These are phyloP conservation scores for Cataglyphis rosenhaueri DNA, from an alignment of 2,888 invertebrate species.

Conservation along the genomic window DNA sequence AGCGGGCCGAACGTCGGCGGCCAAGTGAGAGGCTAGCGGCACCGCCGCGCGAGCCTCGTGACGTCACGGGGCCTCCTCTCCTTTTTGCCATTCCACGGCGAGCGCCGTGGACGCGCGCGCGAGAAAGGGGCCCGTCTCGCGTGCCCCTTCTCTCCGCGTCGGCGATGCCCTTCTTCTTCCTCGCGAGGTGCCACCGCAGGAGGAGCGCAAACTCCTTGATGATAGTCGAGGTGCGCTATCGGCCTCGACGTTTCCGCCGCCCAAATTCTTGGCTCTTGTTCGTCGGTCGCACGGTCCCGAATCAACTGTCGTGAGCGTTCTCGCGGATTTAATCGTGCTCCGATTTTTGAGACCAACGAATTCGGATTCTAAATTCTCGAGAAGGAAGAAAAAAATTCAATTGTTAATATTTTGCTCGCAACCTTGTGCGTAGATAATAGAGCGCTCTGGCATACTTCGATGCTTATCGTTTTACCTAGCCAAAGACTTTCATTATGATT, in stretches of 20 bases:
- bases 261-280: slow-evolving; percentile 52
- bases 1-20: slow-evolving; percentile 80
- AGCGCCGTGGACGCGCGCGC: slow-evolving; percentile 55
- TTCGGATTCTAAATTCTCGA: neutral
- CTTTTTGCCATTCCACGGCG: slow-evolving; percentile 74
- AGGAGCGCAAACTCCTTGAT: slow-evolving; percentile 60
- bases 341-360: slow-evolving; percentile 77
- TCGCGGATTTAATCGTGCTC: slow-evolving; percentile 68
- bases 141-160: slow-evolving; percentile 61
- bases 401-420: slow-evolving; percentile 1
- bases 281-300: slow-evolving; percentile 62
- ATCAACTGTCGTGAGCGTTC: slow-evolving; percentile 70
- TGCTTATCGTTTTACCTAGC: slow-evolving; percentile 20
- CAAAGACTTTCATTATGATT: slow-evolving; percentile 23
- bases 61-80: slow-evolving; percentile 79
- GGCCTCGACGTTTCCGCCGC: slow-evolving; percentile 63
- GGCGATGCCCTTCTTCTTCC: slow-evolving; percentile 69
- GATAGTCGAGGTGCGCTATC: slow-evolving; percentile 55
- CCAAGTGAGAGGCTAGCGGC: slow-evolving; percentile 84
- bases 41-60: slow-evolving; percentile 79
- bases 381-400: neutral
- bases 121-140: slow-evolving; percentile 71
- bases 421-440: slow-evolving; percentile 14
- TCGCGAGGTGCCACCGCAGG: slow-evolving; percentile 49
- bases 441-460: slow-evolving; percentile 35